These are phyloP conservation scores for Leptopilina drosophilae DNA, from an alignment of 2,888 invertebrate genomes.

Conservation along the genomic window DNA sequence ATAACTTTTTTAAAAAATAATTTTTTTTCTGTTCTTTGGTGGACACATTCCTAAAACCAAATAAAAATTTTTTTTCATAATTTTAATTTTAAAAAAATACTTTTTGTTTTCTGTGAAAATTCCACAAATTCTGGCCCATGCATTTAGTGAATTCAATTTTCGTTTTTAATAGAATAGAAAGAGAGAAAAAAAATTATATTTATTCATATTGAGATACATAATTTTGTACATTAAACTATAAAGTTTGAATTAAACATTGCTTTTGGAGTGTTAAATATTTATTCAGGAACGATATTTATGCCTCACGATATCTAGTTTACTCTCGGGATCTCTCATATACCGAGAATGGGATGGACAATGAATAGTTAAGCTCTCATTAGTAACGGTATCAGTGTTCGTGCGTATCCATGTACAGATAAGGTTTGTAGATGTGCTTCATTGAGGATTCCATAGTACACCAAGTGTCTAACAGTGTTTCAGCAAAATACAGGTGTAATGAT, in stretches of 20 bases:
- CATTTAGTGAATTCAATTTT: too few relatives aligned
- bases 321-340: background rate
- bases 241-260: background rate
- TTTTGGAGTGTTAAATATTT: constrained; percentile 4
- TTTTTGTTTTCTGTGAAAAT: too few relatives aligned
- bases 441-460: constrained; percentile 11
- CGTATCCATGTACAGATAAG: background rate
- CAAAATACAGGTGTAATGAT: constrained; percentile 33
- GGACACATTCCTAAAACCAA: too few relatives aligned
- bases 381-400: background rate
- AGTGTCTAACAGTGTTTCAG: constrained; percentile 8
- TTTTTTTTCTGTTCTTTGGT: too few relatives aligned
- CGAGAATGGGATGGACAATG: constrained; percentile 29
- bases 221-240: background rate
- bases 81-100: too few relatives aligned
- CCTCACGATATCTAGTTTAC: background rate
- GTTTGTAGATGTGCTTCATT: constrained; percentile 9
- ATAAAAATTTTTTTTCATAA: too few relatives aligned
- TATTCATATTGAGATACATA: background rate
- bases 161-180: background rate
- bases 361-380: constrained; percentile 36
- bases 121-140: too few relatives aligned
- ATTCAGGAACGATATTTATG: constrained; percentile 11
- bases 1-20: too few relatives aligned
- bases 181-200: background rate